phyloP scores from a whole-genome alignment of 1,140 invertebrate species.

The Leucophenga varia region DNA sequence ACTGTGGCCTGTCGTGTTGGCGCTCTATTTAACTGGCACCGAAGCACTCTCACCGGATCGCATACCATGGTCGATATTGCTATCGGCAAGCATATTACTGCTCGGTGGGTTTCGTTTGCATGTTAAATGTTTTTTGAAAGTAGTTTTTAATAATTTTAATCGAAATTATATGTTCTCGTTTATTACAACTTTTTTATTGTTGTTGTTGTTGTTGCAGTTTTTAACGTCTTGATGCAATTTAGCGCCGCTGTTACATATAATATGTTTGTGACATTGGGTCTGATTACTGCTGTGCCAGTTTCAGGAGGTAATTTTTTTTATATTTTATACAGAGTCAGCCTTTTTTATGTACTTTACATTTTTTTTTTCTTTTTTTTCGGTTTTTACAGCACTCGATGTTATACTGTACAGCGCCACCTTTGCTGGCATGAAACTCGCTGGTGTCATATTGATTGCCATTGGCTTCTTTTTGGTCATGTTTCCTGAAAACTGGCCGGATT shows the following conservation, averaged over 20 bases:
- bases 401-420: constrained; percentile 82
- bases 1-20: constrained; percentile 83
- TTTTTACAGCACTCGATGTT: constrained; percentile 75
- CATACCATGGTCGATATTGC: constrained; percentile 78
- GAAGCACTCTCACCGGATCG: constrained; percentile 77
- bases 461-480: constrained; percentile 93
- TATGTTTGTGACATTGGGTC: constrained; percentile 86
- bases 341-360: constrained; percentile 4
- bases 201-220: constrained; percentile 68
- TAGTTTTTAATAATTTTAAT: background rate
- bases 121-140: background rate
- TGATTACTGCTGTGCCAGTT: constrained; percentile 88
- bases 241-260: constrained; percentile 88
- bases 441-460: constrained; percentile 85
- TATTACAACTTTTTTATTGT: constrained; percentile 32
- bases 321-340: no score
- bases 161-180: constrained; percentile 10
- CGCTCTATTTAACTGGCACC: constrained; percentile 79
- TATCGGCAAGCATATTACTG: constrained; percentile 74
- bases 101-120: constrained; percentile 65
- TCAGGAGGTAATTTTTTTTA: constrained; percentile 82
- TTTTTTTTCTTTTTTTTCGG: background rate
- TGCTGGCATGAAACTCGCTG: constrained; percentile 91
- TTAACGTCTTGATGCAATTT: constrained; percentile 88
- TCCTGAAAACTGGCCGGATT: constrained; percentile 93